These are phyloP conservation scores for Onychomys arenicola DNA, from an alignment of 2,797 vertebrate genomes.

Conservation along the genomic window DNA sequence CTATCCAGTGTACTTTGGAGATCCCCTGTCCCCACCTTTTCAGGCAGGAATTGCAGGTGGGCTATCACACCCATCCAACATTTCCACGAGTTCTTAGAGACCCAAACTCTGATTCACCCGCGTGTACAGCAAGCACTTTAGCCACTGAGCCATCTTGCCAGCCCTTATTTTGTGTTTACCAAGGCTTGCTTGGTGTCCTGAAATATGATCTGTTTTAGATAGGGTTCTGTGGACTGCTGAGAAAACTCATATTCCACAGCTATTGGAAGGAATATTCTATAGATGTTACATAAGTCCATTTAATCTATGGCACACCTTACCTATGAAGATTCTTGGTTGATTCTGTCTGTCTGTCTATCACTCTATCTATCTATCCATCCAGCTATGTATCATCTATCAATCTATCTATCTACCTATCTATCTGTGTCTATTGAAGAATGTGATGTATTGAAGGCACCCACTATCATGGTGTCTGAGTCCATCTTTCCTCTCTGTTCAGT, in stretches of 20 bases:
- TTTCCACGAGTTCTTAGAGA: neutral
- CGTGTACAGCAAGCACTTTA: neutral
- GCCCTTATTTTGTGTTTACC: neutral
- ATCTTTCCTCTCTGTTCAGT: neutral
- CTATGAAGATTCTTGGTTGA: neutral
- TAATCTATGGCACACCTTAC: neutral
- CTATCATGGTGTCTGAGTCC: neutral
- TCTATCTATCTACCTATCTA: no score
- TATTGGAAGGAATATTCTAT: neutral
- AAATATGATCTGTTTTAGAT: neutral
- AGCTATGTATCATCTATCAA: neutral
- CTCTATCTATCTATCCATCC: neutral
- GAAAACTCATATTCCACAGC: neutral
- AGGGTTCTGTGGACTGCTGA: neutral
- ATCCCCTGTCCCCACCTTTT: neutral
- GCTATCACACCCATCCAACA: neutral
- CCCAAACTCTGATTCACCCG: neutral
- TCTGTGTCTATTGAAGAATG: neutral
- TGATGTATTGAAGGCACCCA: neutral
- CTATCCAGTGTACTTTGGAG: neutral
- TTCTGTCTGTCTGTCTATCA: neutral
- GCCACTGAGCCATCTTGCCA: no score
- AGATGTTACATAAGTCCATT: neutral
- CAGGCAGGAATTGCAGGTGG: neutral
- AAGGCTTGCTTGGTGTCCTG: neutral